A percentile compares a stretch with the other conserved stretches of the same genome.
Evolutionary conservation across 2,113 vertebrate species (phyloP).

Genomic region (Thamnaconus septentrionalis): DNA sequence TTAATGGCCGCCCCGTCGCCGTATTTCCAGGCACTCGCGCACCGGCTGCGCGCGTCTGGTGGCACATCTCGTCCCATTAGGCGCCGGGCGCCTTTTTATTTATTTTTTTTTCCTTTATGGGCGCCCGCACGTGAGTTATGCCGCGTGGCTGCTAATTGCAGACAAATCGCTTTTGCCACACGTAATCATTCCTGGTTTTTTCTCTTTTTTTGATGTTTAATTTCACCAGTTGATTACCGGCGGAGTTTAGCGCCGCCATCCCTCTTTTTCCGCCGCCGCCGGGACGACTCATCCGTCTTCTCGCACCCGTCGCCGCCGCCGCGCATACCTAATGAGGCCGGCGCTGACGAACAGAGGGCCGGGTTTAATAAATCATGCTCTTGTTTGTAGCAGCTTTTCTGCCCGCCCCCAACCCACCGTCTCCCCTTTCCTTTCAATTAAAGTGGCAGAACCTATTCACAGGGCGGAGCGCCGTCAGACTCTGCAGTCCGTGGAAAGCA

Average conservation of each 20-base stretch:
- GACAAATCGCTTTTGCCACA: conserved; percentile 81
- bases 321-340: conserved; percentile 75
- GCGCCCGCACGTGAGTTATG: conserved; percentile 69
- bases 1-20: conserved; percentile 60
- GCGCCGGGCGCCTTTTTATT: conserved; percentile 2
- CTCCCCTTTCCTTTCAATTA: conserved; percentile 70
- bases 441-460: conserved; percentile 55
- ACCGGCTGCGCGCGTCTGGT: conserved; percentile 42
- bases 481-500: conserved; percentile 56
- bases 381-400: conserved; percentile 79
- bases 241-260: conserved; percentile 70
- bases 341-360: conserved; percentile 72
- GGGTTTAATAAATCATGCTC: conserved; percentile 83
- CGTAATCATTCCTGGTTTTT: conserved; percentile 80
- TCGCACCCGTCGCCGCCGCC: conserved; percentile 35
- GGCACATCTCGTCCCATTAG: conserved; percentile 60
- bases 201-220: conserved; percentile 80
- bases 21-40: conserved; percentile 19
- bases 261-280: conserved; percentile 67
- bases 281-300: conserved; percentile 75
- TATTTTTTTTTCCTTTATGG: conserved; percentile 54
- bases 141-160: conserved; percentile 76
- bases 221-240: conserved; percentile 81
- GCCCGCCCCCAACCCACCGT: conserved; percentile 43
- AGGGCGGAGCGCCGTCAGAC: conserved; percentile 54